Base-by-base conservation (phyloP, 2,113 vertebrate genomes). In the Urocolius indicus region DNA sequence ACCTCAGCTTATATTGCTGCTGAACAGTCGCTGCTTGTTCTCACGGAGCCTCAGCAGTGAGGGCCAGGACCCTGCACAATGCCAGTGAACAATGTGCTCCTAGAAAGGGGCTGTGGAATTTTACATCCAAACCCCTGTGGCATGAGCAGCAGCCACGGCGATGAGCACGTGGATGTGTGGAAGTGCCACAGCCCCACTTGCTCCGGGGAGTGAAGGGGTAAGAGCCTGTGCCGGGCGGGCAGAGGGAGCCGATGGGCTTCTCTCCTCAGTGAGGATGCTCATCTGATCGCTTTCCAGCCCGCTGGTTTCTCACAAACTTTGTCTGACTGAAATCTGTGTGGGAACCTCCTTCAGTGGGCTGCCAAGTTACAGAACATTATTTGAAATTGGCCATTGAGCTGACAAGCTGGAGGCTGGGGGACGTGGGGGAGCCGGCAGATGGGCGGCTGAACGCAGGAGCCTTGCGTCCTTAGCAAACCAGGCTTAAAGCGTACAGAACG, bases 331-430 rank as follows among this genome's bases (percentile, higher is more conserved):
- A 78, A 38, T 77, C 43, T 2, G 73, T 16, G 48, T 36, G 59
- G 91, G 73, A 95, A 65, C 68, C 65, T 91, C 52, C 77, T 92
- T 76, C 87, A n/a, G 2, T 55, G 54, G 79, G 68, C 83, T 95
- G 95, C 89, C 95, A 93, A 89, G 94, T 71, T 46, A 74, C 84
- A 87, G 71, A 51, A 58, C 94, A 89, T 89, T 87, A 78, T 94
- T 89, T 89, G 17, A 75, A 93, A 88, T 57, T 81, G 90, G 85
- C 79, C 85, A 26, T 79, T 17, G 59, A 90, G 82, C 73, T 41
- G 62, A 54, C 87, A 69, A 66, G 67, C n/a, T 36, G 54, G 46
- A 69, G 78, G 82, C 62, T 84, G 84, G 83, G 67, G 63, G 84
- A 71, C 54, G 49, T 75, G 75, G 79, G 93, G 75, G 65, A 76